phyloP scores from a whole-genome alignment of 2,888 invertebrate species.

The Drosophila anomelani region DNA sequence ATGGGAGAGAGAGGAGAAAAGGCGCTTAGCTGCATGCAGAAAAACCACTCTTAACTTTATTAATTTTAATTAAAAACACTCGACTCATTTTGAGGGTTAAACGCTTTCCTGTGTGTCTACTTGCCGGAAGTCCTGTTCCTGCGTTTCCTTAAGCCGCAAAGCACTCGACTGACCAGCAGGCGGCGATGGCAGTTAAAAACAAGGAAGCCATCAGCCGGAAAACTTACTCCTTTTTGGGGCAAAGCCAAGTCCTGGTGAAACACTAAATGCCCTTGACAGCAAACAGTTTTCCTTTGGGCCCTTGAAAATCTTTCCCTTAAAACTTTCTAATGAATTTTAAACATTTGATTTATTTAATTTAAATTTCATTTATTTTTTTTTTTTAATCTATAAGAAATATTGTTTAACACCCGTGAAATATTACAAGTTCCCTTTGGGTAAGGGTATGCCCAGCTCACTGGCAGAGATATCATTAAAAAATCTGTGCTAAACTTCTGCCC shows the following conservation, averaged over 20 bases:
- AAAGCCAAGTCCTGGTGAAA: background rate
- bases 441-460: background rate
- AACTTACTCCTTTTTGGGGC: constrained; percentile 16
- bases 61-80: constrained; percentile 79
- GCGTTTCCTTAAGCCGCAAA: constrained; percentile 65
- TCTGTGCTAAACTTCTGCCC: constrained; percentile 65
- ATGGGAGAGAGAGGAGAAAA: background rate
- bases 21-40: constrained; percentile 45
- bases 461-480: constrained; percentile 53
- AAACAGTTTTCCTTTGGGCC: background rate
- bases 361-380: background rate
- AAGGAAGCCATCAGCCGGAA: constrained; percentile 64
- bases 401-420: background rate
- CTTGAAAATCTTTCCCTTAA: background rate
- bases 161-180: constrained; percentile 73
- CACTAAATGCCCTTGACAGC: constrained; percentile 14
- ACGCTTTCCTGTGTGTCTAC: constrained; percentile 30
- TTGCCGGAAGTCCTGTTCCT: constrained; percentile 13
- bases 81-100: constrained; percentile 75
- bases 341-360: background rate
- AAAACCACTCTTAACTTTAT: constrained; percentile 77
- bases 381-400: background rate
- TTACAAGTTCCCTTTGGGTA: background rate
- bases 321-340: no score
- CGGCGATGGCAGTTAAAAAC: constrained; percentile 71